Evolutionary conservation across 2,113 vertebrate genomes (phyloP).

Genomic region (Motacilla tschutschensis): DNA sequence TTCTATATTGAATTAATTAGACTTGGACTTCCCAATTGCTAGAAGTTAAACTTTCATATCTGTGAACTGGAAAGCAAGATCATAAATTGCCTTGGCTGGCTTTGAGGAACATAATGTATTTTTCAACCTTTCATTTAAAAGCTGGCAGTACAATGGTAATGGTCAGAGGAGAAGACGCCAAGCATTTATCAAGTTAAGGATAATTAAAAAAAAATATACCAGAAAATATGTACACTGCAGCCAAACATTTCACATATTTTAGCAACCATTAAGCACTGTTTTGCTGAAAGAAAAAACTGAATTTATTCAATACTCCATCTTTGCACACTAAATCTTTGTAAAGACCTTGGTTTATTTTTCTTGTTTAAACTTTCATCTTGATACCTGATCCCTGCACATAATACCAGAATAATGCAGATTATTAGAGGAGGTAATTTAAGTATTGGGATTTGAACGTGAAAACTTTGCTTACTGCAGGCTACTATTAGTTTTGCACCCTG

Average conservation of each 20-base stretch:
- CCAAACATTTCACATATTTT: neutral
- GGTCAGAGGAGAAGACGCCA: neutral
- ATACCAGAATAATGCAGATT: neutral
- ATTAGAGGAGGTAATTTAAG: neutral
- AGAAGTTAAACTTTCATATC: neutral
- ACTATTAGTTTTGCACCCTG: constrained; percentile 11
- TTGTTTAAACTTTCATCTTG: neutral
- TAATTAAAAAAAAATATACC: neutral
- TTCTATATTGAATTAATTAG: neutral
- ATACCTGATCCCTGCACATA: neutral
- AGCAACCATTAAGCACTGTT: neutral
- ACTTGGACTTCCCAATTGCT: neutral
- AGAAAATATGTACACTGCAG: neutral
- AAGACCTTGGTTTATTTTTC: neutral
- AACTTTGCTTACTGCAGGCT: constrained; percentile 31
- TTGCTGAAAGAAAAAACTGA: neutral
- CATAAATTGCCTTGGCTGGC: neutral
- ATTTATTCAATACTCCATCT: neutral
- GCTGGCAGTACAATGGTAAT: neutral
- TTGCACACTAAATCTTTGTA: neutral
- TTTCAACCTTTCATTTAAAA: constrained; percentile 3
- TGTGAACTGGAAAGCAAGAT: neutral
- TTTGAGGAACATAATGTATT: neutral
- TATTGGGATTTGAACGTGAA: neutral
- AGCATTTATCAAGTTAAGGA: neutral